These are phyloP conservation scores for Rhynchopsitta pachyrhyncha DNA, from an alignment of 2,113 vertebrate genomes.

Conservation along the genomic window DNA sequence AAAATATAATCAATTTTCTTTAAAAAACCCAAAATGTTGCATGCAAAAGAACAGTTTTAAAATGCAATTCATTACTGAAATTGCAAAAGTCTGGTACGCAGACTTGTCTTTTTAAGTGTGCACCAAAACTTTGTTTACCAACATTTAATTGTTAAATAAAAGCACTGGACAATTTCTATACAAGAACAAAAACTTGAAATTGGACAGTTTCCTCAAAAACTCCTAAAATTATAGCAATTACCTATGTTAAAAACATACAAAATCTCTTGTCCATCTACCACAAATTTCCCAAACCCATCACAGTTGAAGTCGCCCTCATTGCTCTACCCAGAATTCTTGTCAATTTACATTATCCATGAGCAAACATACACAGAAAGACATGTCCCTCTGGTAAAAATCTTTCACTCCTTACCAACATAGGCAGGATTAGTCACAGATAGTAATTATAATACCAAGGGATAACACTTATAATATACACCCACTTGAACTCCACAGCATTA, in stretches of 20 bases:
- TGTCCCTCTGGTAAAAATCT: constrained; percentile 26
- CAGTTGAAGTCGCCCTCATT: not conserved
- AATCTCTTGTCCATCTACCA: not conserved
- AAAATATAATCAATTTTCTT: not conserved
- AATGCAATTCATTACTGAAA: not conserved
- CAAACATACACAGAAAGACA: not conserved
- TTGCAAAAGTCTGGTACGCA: not conserved
- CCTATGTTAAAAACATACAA: not conserved
- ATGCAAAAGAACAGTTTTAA: not conserved
- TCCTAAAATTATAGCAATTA: not conserved
- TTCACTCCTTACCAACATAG: not conserved
- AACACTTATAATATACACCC: constrained; percentile 43
- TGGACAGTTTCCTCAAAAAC: not conserved
- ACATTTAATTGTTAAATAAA: not conserved
- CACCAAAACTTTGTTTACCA: not conserved
- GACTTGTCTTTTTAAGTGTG: not conserved
- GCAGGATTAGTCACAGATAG: constrained; percentile 48
- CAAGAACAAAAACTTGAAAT: not conserved
- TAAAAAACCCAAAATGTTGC: rapidly evolving
- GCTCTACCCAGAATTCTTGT: constrained; percentile 4
- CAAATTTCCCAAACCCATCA: not conserved
- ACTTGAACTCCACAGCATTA: constrained; percentile 33
- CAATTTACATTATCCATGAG: not conserved
- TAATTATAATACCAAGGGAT: constrained; percentile 50
- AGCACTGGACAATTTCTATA: not conserved